Base-by-base conservation (phyloP, 2,113 vertebrate genomes). In the Thinocorus orbignyianus region DNA sequence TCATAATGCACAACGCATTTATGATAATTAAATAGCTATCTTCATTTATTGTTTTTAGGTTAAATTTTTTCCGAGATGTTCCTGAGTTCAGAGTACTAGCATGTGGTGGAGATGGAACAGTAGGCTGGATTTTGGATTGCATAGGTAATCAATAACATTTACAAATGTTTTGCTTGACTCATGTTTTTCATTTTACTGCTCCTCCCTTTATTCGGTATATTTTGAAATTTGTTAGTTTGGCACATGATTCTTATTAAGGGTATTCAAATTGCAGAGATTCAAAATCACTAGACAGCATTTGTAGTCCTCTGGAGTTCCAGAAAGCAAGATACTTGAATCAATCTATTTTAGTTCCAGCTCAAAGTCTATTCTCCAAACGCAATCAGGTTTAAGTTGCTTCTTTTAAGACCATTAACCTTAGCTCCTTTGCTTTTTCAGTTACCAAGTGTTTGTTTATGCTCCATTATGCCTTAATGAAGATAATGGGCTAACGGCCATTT, bases 91-190 rank as follows among this genome's bases (percentile, higher is more conserved):
- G 98, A 97, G 99, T 99, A 48, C 88, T 99, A 96, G 98, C 99
- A 10, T 99, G 99, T n/a, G 99, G 99, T 78, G 99, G 99, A 51
- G 99, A 99, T 88, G 99, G 99, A 92, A 99, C 99, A 6, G 99
- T 99, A 42, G 99, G 99, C 79, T 99, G 99, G 99, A 99, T 99
- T 97, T 98, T 99, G 94, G 99, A 99, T 96, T 99, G 99, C 95
- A 99, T 99, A 95, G 99, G 99, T 99, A 98, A 98, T 72, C 26
- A 79, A n/a, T 30, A 77, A 15, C 3, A 1, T 71, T 94, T 87
- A 42, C 31, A 58, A 58, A 12, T 17, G 11, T 72, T 89, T 81
- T 71, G 15, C 26, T 78, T 91, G 55, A 57, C 46, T 90, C 8
- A 5, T 33, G 15, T 17, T 62, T 88, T 90, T 70, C 2, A 25